These are phyloP conservation scores for Caloenas nicobarica DNA, from an alignment of 2,113 vertebrate genomes.

Conservation along the genomic window DNA sequence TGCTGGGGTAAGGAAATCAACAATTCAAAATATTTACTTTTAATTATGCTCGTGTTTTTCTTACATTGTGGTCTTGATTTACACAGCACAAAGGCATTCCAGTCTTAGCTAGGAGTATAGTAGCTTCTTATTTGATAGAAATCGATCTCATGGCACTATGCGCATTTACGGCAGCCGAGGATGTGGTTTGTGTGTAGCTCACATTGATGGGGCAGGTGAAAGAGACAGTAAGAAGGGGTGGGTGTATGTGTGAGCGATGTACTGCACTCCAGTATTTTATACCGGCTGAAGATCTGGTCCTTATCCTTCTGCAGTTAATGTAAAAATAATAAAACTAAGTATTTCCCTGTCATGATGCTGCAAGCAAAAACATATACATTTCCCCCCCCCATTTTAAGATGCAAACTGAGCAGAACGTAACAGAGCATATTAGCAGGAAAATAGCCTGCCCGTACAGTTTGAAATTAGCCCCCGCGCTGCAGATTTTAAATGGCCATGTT, in stretches of 20 bases:
- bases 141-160: not conserved
- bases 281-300: not conserved
- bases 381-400: not conserved
- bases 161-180: not conserved
- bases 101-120: not conserved
- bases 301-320: not conserved
- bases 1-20: not conserved
- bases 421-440: not conserved
- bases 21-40: conserved; percentile 20
- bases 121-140: not conserved
- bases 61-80: not conserved
- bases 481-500: conserved; percentile 1
- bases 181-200: conserved; percentile 5
- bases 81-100: not conserved
- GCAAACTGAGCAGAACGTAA: not conserved
- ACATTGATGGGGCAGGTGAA: not conserved
- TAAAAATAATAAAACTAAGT: not conserved
- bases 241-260: not conserved
- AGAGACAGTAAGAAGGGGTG: not conserved
- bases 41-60: not conserved
- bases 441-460: not conserved
- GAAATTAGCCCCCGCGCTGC: not conserved
- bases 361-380: not conserved
- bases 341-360: not conserved
- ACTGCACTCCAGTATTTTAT: not conserved